These are phyloP conservation scores for Trichacis sp. DNA, from an alignment of 2,888 invertebrate species.

Conservation along the genomic window DNA sequence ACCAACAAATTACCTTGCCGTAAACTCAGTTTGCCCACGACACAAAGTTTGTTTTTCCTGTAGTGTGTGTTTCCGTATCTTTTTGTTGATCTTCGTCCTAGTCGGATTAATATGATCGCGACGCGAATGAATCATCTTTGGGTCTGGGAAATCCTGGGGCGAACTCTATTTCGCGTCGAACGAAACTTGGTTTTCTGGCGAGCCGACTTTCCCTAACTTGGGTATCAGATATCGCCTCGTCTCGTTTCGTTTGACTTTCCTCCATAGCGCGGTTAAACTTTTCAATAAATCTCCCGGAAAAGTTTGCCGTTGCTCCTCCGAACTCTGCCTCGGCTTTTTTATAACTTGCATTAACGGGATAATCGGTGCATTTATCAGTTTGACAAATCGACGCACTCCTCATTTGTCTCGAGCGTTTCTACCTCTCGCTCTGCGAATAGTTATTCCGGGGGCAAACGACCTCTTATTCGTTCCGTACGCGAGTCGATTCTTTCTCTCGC, in stretches of 20 bases:
- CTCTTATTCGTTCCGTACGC: constrained; percentile 29
- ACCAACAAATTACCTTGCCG: background rate
- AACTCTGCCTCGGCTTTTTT: constrained; percentile 37
- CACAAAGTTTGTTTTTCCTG: constrained; percentile 2
- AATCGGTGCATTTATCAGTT: constrained; percentile 44
- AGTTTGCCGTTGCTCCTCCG: constrained; percentile 26
- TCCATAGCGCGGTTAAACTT: constrained; percentile 39
- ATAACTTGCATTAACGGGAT: constrained; percentile 46
- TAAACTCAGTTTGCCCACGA: constrained; percentile 1
- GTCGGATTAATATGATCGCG: constrained; percentile 9
- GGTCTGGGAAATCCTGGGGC: constrained; percentile 11
- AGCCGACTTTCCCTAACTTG: constrained; percentile 38
- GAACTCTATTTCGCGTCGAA: constrained; percentile 25
- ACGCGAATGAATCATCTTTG: background rate
- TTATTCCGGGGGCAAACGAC: constrained; percentile 36
- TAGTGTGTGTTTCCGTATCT: background rate
- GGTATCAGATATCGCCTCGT: constrained; percentile 21
- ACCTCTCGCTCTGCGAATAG: constrained; percentile 35
- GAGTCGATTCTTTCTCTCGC: constrained; percentile 30
- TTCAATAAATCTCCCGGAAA: constrained; percentile 48
- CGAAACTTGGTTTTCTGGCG: constrained; percentile 39
- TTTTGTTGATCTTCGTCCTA: background rate
- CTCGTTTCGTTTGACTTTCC: constrained; percentile 22
- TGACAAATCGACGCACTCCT: constrained; percentile 46
- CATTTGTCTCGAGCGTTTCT: constrained; percentile 32